Conservation (phyloP, 2,113 vertebrate species). For the Cervus canadensis region DNA sequence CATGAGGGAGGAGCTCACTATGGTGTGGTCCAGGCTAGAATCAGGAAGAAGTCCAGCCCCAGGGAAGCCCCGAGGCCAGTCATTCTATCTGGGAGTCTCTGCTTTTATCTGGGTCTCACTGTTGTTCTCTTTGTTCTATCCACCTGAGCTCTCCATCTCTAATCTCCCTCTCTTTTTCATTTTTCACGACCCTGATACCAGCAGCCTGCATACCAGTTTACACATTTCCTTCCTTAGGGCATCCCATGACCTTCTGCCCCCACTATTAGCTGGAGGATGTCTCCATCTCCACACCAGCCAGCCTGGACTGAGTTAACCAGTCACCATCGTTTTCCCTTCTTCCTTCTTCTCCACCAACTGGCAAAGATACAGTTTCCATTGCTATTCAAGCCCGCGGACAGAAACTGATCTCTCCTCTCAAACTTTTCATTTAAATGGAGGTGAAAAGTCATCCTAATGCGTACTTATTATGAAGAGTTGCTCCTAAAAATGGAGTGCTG, state of each 20-base stretch:
- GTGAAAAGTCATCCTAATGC: slow-evolving; percentile 46
- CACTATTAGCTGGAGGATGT: not conserved
- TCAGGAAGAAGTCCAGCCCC: not conserved
- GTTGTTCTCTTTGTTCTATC: not conserved
- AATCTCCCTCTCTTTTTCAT: not conserved
- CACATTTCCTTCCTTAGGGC: not conserved
- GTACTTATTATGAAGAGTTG: slow-evolving; percentile 29
- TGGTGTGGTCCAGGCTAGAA: not conserved
- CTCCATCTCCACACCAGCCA: not conserved
- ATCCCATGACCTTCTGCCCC: not conserved
- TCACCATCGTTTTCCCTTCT: not conserved
- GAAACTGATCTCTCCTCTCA: not conserved
- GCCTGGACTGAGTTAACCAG: not conserved
- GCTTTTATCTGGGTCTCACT: not conserved
- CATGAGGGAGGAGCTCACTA: not conserved
- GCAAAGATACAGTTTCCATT: not conserved
- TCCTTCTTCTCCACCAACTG: not conserved
- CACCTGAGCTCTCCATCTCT: not conserved
- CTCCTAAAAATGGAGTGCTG: slow-evolving; percentile 28
- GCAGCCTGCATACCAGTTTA: not conserved
- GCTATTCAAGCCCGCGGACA: not conserved
- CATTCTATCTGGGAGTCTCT: not conserved
- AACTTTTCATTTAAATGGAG: slow-evolving; percentile 15
- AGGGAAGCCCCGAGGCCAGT: not conserved
- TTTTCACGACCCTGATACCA: not conserved